A percentile compares a stretch with the other conserved stretches of the same genome.
Conservation (phyloP, 2,113 vertebrate species). For the Parus major region DNA sequence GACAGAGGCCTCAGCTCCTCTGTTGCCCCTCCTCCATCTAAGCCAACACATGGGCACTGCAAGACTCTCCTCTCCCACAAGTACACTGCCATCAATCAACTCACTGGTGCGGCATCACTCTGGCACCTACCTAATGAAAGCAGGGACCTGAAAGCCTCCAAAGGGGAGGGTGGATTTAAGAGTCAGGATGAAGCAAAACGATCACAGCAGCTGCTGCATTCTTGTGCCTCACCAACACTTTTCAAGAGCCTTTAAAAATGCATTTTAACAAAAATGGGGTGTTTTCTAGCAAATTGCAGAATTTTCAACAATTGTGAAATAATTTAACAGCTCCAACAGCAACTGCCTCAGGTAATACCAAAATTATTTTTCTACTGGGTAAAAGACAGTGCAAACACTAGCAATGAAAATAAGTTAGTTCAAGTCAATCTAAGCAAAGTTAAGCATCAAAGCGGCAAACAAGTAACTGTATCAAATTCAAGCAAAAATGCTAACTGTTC, state of each 20-base stretch:
- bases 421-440: neutral
- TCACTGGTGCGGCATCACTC: neutral
- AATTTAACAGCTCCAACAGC: neutral
- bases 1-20: neutral
- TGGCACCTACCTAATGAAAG: neutral
- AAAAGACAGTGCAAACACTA: neutral
- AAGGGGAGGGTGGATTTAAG: neutral
- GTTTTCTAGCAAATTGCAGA: neutral
- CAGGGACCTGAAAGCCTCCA: neutral
- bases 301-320: neutral
- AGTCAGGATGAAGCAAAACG: neutral
- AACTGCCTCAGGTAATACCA: neutral
- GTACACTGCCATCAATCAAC: fast-evolving
- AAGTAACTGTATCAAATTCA: neutral
- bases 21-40: neutral
- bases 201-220: neutral
- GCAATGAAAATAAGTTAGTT: neutral
- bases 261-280: neutral
- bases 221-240: neutral
- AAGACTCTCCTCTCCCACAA: neutral
- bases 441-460: neutral
- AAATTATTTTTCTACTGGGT: neutral
- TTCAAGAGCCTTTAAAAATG: neutral
- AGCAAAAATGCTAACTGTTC: neutral
- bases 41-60: neutral